Base-by-base conservation (phyloP, 2,797 vertebrate species). In the Vipera latastei region DNA sequence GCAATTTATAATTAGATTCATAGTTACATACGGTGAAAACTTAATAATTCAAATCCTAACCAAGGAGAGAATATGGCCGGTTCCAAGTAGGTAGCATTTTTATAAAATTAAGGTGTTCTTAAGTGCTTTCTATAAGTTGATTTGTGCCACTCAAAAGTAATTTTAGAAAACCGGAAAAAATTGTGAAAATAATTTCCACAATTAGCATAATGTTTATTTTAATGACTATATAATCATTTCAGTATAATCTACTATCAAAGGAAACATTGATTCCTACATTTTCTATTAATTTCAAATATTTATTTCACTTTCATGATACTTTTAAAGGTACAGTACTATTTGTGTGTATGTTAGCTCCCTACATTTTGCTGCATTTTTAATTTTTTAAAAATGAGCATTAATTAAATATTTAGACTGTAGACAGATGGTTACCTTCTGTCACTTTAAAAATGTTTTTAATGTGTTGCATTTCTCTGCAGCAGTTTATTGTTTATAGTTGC, bases 351-450 rank as follows among this genome's bases (percentile, higher is more conserved):
- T 20, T 55, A 73, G 14, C 78, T 89, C 78, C 9, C 4, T 2
- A 9, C 57, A 78, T 56, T 57, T 92, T 95, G 53, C 38, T 59
- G 28, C n/a, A 56, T 26, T 91, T 90, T 89, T 93, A 69, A 28
- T 78, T 65, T 88, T 94, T 69, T 65, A 85, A 94, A 96, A 88
- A n/a, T 90, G 86, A 94, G n/a, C 94, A 57, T 90, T 94, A 88
- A 93, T 91, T 93, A 91, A 94, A 73, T 61, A 38, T 59, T 92
- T 91, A 92, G 88, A 12, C 56, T 91, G 92, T 92, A 93, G 60
- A 90, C 89, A 92, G 88, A 92, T 94, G 86, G 89, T 93, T 95
- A 93, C 91, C 91, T 94, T 93, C 91, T 94, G 78, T 18, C 91
- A 28, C 56, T 32, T 22, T 28, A 61, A 83, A 59, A 89, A 61